Evolutionary conservation across 2,888 invertebrate genomes (phyloP).

Genomic region (Drosophila paracracens): DNA sequence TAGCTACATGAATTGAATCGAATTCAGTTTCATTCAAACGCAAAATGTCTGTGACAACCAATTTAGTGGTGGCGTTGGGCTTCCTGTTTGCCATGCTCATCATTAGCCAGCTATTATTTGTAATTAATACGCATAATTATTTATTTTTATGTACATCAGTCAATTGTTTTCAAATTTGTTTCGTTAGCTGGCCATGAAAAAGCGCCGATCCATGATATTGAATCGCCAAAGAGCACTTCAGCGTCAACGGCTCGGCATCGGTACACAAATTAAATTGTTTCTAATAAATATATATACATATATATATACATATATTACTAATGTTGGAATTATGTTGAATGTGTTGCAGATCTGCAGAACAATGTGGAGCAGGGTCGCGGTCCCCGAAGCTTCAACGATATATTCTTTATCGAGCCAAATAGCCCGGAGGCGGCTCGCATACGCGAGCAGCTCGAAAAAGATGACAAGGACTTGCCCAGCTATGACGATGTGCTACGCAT

Average conservation of each 20-base stretch:
- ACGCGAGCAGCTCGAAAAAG: constrained; percentile 79
- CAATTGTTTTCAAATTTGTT: constrained; percentile 31
- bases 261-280: constrained; percentile 30
- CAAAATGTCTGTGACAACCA: constrained; percentile 56
- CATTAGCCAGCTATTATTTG: constrained; percentile 59
- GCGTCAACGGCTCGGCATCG: constrained; percentile 39
- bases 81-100: constrained; percentile 53
- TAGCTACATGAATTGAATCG: constrained; percentile 21
- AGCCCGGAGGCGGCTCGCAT: constrained; percentile 76
- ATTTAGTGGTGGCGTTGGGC: constrained; percentile 50
- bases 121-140: constrained; percentile 41
- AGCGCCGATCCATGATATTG: constrained; percentile 45
- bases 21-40: constrained; percentile 38
- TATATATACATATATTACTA: neutral
- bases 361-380: constrained; percentile 62
- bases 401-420: constrained; percentile 80
- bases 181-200: constrained; percentile 64
- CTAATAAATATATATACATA: neutral
- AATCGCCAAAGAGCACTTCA: constrained; percentile 44
- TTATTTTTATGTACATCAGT: neutral
- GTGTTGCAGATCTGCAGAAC: constrained; percentile 76
- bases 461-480: constrained; percentile 83
- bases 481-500: constrained; percentile 84
- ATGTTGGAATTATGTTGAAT: constrained; percentile 1
- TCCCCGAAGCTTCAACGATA: constrained; percentile 74